Percentiles rank a stretch among this genome's conserved stretches.
Conservation (phyloP, 2,888 invertebrate species). For the Athalia cordata region DNA sequence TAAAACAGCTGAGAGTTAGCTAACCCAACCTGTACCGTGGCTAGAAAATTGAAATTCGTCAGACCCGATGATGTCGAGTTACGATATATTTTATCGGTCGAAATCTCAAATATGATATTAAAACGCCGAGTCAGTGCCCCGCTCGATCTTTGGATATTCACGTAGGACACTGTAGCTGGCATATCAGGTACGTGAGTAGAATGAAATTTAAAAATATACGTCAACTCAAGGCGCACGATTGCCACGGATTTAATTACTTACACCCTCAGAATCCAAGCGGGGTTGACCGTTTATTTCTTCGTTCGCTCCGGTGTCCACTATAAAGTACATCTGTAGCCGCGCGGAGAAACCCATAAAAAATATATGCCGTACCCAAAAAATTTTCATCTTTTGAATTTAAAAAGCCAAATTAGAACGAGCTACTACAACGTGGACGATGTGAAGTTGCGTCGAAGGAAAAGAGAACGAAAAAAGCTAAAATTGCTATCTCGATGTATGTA, state of each 20-base stretch:
- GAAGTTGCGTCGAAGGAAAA: not conserved
- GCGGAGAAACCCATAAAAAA: constrained; percentile 22
- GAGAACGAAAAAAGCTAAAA: too few relatives aligned
- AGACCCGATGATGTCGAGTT: too few relatives aligned
- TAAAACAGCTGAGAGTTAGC: too few relatives aligned
- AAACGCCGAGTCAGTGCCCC: too few relatives aligned
- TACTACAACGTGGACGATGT: not conserved
- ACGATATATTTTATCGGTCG: too few relatives aligned
- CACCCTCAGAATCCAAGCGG: not conserved
- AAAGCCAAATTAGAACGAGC: constrained; percentile 25
- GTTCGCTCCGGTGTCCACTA: not conserved
- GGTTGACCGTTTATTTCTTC: not conserved
- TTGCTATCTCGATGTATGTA: too few relatives aligned
- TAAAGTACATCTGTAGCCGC: constrained; percentile 38
- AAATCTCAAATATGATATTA: too few relatives aligned
- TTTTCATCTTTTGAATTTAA: constrained; percentile 18
- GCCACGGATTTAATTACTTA: not conserved
- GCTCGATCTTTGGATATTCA: too few relatives aligned
- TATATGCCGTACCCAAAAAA: constrained; percentile 2
- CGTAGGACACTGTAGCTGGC: not conserved
- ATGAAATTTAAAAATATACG: not conserved
- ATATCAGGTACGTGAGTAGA: not conserved
- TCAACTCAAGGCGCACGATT: not conserved
- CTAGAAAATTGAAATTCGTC: too few relatives aligned
- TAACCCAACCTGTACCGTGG: too few relatives aligned